Evolutionary conservation across 2,113 vertebrate genomes (phyloP).

Genomic region (Microcebus lehilahytsara): DNA sequence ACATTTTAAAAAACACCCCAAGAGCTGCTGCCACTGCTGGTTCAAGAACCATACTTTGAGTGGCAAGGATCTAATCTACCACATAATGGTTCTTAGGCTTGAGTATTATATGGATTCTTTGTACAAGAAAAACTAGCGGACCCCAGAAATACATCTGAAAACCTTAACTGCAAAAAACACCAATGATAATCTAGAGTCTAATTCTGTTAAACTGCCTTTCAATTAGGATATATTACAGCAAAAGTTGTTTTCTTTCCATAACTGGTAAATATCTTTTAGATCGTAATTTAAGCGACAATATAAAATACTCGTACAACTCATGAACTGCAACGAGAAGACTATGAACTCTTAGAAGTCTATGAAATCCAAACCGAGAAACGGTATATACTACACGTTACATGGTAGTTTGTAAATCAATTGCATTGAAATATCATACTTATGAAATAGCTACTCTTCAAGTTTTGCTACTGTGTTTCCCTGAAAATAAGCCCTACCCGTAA

Average conservation of each 20-base stretch:
- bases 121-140: not conserved
- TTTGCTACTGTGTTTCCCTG: not conserved
- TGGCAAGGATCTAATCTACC: not conserved
- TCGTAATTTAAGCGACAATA: not conserved
- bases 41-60: not conserved
- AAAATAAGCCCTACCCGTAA: no score
- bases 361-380: not conserved
- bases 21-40: not conserved
- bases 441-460: not conserved
- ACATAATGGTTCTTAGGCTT: not conserved
- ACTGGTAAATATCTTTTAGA: not conserved
- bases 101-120: not conserved
- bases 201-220: not conserved
- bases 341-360: not conserved
- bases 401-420: not conserved
- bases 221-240: not conserved
- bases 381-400: not conserved
- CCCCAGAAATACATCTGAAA: not conserved
- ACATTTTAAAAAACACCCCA: not conserved
- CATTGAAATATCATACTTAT: not conserved
- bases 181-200: not conserved
- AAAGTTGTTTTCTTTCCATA: not conserved
- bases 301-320: slow-evolving; percentile 6
- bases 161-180: not conserved
- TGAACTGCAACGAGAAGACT: not conserved